These are phyloP conservation scores for Neodiprion fabricii DNA, from an alignment of 1,140 invertebrate genomes.

Conservation along the genomic window DNA sequence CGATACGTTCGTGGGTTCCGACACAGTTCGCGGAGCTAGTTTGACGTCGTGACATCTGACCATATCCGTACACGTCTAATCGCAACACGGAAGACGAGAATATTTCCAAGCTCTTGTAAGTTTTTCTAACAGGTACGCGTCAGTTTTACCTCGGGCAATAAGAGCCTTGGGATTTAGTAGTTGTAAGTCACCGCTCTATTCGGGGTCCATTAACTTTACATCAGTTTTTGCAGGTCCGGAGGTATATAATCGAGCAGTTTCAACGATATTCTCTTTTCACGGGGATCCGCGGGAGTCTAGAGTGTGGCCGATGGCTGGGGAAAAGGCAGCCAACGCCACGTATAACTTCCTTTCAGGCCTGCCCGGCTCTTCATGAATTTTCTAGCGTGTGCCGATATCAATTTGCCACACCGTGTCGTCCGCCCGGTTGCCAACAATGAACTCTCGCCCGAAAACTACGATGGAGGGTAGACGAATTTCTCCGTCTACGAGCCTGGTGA, in stretches of 20 bases:
- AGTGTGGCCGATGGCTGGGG: neutral
- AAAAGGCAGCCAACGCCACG: neutral
- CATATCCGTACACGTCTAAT: too few relatives aligned
- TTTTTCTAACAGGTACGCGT: too few relatives aligned
- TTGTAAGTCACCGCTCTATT: neutral
- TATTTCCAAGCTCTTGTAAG: too few relatives aligned
- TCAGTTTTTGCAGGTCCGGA: neutral
- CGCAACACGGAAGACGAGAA: too few relatives aligned
- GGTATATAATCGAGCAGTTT: neutral
- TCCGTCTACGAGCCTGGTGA: neutral
- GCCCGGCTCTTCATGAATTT: constrained; percentile 30
- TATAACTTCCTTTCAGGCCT: constrained; percentile 19
- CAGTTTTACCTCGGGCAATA: neutral
- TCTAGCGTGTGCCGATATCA: constrained; percentile 35
- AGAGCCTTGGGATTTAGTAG: neutral
- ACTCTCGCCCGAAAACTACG: constrained; percentile 27
- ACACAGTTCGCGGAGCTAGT: too few relatives aligned
- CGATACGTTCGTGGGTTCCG: too few relatives aligned
- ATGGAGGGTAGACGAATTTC: neutral
- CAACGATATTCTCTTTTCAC: constrained; percentile 13
- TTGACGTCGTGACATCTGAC: too few relatives aligned
- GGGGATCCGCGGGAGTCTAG: constrained; percentile 8
- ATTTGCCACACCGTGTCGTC: constrained; percentile 39
- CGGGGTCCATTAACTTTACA: neutral
- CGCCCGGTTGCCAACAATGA: constrained; percentile 30